Evolutionary conservation across 2,113 vertebrate species (phyloP).

Genomic region (Petrocephalus microphthalmus): DNA sequence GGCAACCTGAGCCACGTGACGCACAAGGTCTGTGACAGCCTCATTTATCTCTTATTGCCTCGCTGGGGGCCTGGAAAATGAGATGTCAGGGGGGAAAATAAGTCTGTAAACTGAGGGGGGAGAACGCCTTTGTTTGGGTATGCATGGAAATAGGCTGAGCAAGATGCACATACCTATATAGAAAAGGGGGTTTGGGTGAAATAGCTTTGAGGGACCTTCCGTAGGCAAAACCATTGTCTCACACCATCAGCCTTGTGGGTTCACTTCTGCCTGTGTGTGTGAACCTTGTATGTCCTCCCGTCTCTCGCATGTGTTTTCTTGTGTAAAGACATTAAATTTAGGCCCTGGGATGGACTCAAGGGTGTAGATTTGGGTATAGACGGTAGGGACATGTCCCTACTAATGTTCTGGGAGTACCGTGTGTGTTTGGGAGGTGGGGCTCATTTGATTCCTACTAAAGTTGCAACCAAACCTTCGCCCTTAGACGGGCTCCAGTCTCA

Average conservation of each 20-base stretch:
- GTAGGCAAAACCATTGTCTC: not conserved
- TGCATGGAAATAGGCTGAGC: not conserved
- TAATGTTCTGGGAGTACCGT: not conserved
- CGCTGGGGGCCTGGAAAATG: slow-evolving; percentile 1
- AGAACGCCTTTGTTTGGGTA: not conserved
- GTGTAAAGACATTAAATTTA: not conserved
- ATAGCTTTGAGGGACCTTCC: not conserved
- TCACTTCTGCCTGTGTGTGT: not conserved
- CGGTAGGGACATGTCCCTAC: not conserved
- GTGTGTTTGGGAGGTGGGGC: not conserved
- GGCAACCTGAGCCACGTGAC: not conserved
- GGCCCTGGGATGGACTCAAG: not conserved
- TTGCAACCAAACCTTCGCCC: not conserved
- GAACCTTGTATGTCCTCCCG: not conserved
- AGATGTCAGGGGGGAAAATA: not conserved
- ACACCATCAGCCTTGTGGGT: not conserved
- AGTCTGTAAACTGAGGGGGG: not conserved
- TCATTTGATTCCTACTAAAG: not conserved
- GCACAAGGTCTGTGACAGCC: not conserved
- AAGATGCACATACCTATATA: not conserved
- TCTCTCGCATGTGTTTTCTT: not conserved
- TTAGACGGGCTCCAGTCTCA: not conserved
- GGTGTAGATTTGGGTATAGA: not conserved
- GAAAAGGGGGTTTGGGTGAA: not conserved
- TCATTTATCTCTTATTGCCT: slow-evolving; percentile 3